These are phyloP conservation scores for Sepiola atlantica DNA, from an alignment of 2,888 invertebrate species.

Conservation along the genomic window DNA sequence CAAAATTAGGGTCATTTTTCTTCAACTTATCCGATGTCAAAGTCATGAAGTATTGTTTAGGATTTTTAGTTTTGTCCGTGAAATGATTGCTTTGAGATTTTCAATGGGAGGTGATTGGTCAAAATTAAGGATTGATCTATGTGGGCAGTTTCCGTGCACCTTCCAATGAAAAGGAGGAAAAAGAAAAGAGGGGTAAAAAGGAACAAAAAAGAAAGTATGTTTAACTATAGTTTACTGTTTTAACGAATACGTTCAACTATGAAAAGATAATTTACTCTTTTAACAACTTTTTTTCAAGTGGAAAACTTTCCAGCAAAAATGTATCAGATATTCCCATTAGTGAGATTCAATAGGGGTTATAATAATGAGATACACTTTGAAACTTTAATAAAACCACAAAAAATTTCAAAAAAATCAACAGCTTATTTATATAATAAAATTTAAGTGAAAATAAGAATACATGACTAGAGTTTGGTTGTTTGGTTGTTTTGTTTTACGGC, in stretches of 20 bases:
- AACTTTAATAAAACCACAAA: no score
- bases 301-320: not conserved
- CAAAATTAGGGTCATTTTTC: constrained; percentile 32
- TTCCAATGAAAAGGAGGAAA: not conserved
- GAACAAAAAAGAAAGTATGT: no score
- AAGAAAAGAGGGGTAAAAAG: not conserved
- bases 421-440: no score
- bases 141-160: not conserved
- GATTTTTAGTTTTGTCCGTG: not conserved
- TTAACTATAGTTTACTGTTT: no score
- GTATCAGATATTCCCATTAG: not conserved
- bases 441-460: no score
- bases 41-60: constrained; percentile 9
- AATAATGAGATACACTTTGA: no score
- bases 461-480: no score
- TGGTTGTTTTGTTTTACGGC: no score
- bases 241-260: not conserved
- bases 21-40: not conserved
- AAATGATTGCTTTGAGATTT: not conserved
- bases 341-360: no score
- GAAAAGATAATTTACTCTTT: not conserved
- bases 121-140: not conserved
- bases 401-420: no score
- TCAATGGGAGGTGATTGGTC: constrained; percentile 32
- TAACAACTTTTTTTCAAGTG: not conserved